A percentile compares a stretch with the other conserved stretches of the same genome.
phyloP scores from a whole-genome alignment of 2,888 invertebrate genomes.

The Lymantria monacha region DNA sequence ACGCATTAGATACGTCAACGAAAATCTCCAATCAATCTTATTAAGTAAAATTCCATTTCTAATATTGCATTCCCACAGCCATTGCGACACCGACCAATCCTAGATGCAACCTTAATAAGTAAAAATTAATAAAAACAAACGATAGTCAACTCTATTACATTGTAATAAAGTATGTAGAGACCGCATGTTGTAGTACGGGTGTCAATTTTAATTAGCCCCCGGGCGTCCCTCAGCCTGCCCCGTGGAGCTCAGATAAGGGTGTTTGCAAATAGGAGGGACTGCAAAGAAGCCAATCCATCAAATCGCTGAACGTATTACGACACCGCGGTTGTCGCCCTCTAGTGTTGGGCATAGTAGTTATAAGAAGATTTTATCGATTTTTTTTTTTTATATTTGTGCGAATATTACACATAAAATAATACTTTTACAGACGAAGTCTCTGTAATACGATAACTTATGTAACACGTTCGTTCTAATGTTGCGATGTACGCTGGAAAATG shows the following conservation, averaged over 20 bases:
- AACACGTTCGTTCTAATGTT: too few relatives aligned
- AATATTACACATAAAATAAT: too few relatives aligned
- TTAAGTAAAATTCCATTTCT: constrained; percentile 36
- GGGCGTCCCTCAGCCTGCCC: constrained; percentile 38
- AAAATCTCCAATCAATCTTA: constrained; percentile 36
- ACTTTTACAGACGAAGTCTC: too few relatives aligned
- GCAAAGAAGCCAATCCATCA: constrained; percentile 82
- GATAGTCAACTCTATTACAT: constrained; percentile 32
- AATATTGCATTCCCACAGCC: constrained; percentile 43
- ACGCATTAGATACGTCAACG: constrained; percentile 17
- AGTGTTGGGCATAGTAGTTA: constrained; percentile 37
- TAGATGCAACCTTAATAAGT: constrained; percentile 24
- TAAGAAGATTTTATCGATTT: not conserved
- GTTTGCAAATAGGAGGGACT: constrained; percentile 80
- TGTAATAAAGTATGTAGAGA: constrained; percentile 27
- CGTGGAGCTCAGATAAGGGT: constrained; percentile 67
- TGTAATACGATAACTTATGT: too few relatives aligned
- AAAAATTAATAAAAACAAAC: not conserved
- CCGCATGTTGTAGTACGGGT: constrained; percentile 41
- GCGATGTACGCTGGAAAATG: too few relatives aligned
- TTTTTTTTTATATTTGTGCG: not conserved
- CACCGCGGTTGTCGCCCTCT: constrained; percentile 67
- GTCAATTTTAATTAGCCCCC: constrained; percentile 79
- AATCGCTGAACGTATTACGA: constrained; percentile 79
- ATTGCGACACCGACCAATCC: constrained; percentile 17